phyloP scores from a whole-genome alignment of 2,888 invertebrate genomes.

The Argyresthia albistria region DNA sequence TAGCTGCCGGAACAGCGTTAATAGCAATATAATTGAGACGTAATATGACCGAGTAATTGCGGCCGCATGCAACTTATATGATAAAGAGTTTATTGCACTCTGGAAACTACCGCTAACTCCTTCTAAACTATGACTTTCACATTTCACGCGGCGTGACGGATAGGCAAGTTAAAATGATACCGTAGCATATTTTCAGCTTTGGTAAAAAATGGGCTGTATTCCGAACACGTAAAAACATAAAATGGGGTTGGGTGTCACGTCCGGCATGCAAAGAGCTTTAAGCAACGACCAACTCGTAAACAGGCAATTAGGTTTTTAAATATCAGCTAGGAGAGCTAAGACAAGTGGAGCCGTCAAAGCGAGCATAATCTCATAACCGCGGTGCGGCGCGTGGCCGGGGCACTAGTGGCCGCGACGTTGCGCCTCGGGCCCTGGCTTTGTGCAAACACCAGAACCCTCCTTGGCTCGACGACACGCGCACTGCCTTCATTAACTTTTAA shows the following conservation, averaged over 20 bases:
- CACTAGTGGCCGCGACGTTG: background rate
- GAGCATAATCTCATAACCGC: slow-evolving; percentile 64
- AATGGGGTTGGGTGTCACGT: background rate
- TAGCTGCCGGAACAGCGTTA: background rate
- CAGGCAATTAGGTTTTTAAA: slow-evolving; percentile 51
- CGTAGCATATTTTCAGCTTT: no score
- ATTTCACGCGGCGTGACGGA: no score
- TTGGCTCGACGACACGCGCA: slow-evolving; percentile 11
- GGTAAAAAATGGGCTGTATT: no score
- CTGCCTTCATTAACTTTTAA: slow-evolving; percentile 33
- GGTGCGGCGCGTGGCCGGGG: slow-evolving; percentile 29
- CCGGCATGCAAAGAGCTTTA: slow-evolving; percentile 4
- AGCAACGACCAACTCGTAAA: slow-evolving; percentile 26
- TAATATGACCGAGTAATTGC: slow-evolving; percentile 4
- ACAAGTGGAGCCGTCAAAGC: slow-evolving; percentile 49
- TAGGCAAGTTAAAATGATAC: no score
- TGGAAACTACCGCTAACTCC: background rate
- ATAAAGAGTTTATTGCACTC: background rate
- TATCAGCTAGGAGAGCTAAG: slow-evolving; percentile 26
- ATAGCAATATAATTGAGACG: slow-evolving; percentile 5
- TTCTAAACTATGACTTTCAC: no score
- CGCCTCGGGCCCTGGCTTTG: slow-evolving; percentile 23
- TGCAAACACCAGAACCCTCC: slow-evolving; percentile 24
- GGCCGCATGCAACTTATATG: background rate
- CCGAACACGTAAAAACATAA: background rate